Conservation (phyloP, 1,140 invertebrate genomes). For the Antheraea mylitta region DNA sequence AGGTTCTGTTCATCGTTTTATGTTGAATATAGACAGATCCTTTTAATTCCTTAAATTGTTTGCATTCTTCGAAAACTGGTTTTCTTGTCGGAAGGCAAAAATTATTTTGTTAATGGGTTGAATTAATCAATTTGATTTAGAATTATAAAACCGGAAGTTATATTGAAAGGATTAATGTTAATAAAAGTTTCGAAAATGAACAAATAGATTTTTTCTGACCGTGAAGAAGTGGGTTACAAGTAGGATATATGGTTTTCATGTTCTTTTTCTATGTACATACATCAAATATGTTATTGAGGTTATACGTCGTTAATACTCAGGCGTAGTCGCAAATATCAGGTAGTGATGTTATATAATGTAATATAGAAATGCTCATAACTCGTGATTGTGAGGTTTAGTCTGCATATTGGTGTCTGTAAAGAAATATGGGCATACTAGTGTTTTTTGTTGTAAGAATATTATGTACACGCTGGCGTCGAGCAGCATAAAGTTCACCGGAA, state of each 20-base stretch:
- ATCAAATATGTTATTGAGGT: too few species aligned
- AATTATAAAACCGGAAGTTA: slow-evolving; percentile 20
- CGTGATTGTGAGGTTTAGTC: not conserved
- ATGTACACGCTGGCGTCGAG: slow-evolving; percentile 33
- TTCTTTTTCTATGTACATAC: too few species aligned
- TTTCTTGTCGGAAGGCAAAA: slow-evolving; percentile 30
- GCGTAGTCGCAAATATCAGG: too few species aligned
- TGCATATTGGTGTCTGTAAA: not conserved
- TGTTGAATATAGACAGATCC: slow-evolving; percentile 17
- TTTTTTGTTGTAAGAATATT: slow-evolving; percentile 44
- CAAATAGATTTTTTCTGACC: too few species aligned
- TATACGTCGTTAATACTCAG: too few species aligned
- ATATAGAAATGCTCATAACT: too few species aligned
- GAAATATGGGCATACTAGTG: slow-evolving; percentile 6
- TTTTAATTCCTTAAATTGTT: slow-evolving; percentile 22
- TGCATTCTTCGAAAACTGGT: slow-evolving; percentile 22
- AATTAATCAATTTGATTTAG: slow-evolving; percentile 46
- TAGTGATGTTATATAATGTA: too few species aligned
- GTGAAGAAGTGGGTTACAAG: too few species aligned
- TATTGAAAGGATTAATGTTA: slow-evolving; percentile 28
- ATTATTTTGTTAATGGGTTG: slow-evolving; percentile 44
- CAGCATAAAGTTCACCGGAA: slow-evolving; percentile 60
- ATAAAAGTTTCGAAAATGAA: not conserved
- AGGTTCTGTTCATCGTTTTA: not conserved
- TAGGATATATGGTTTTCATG: too few species aligned